A percentile compares a stretch with the other conserved stretches of the same genome.
Conservation (phyloP, 2,113 vertebrate genomes). For the Colius striatus region DNA sequence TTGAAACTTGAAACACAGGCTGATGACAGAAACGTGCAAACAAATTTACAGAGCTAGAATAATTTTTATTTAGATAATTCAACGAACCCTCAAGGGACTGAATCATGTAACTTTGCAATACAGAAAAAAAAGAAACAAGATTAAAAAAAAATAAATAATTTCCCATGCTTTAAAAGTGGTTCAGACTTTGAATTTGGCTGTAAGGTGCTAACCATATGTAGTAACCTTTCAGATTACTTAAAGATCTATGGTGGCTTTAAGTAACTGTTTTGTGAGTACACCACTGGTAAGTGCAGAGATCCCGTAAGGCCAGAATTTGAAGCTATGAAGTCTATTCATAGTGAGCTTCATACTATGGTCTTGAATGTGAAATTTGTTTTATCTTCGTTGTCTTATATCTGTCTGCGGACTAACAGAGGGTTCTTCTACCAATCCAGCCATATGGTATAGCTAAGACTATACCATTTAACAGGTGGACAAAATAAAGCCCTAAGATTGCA, state of each 20-base stretch:
- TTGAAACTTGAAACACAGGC: not conserved
- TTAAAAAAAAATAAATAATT: rapidly evolving
- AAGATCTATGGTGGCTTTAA: not conserved
- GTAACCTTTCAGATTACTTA: not conserved
- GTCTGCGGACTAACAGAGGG: not conserved
- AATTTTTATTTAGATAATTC: not conserved
- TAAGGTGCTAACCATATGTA: not conserved
- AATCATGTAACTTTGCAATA: not conserved
- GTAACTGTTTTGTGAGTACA: not conserved
- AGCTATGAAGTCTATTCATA: not conserved
- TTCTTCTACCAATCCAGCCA: not conserved
- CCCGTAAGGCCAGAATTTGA: not conserved
- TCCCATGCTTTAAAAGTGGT: not conserved
- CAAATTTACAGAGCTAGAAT: not conserved
- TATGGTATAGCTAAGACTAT: not conserved
- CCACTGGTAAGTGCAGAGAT: not conserved
- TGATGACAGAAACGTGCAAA: not conserved
- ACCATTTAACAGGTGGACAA: not conserved
- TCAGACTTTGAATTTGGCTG: not conserved
- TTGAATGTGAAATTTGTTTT: not conserved
- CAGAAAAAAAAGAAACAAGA: not conserved
- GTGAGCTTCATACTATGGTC: not conserved
- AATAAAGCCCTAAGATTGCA: not conserved
- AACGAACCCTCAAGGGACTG: not conserved
- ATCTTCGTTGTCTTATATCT: not conserved